These are phyloP conservation scores for Phyllostomus discolor DNA, from an alignment of 2,113 vertebrate genomes.

Conservation along the genomic window DNA sequence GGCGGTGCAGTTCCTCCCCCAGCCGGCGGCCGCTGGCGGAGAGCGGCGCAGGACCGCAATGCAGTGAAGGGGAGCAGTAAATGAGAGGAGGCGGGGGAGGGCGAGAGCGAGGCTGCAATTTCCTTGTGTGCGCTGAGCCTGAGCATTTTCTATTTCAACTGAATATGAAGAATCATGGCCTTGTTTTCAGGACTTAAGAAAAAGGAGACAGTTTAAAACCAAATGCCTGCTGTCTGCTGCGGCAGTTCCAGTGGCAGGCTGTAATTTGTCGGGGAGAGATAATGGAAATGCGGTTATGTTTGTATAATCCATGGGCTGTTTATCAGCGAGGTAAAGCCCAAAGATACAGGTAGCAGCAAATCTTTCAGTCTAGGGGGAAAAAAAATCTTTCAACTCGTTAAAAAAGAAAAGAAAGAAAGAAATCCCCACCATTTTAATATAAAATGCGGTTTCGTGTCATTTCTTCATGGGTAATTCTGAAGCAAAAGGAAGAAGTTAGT, in stretches of 20 bases:
- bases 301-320: slow-evolving; percentile 72
- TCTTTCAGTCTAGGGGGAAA: slow-evolving; percentile 8
- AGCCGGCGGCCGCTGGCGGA: neutral
- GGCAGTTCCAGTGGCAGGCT: slow-evolving; percentile 68
- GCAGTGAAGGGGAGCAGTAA: slow-evolving; percentile 61
- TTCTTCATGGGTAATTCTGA: slow-evolving; percentile 53
- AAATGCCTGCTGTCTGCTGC: slow-evolving; percentile 62
- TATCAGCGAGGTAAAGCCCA: slow-evolving; percentile 59
- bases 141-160: slow-evolving; percentile 71
- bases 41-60: slow-evolving; percentile 69
- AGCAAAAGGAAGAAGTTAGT: slow-evolving; percentile 13
- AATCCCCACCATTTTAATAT: slow-evolving; percentile 50
- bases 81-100: neutral
- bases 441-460: slow-evolving; percentile 49
- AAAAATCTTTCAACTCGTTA: slow-evolving; percentile 41
- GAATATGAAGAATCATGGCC: slow-evolving; percentile 66
- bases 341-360: slow-evolving; percentile 8
- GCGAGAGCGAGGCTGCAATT: slow-evolving; percentile 42
- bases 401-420: neutral
- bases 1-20: neutral
- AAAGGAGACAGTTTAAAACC: slow-evolving; percentile 68
- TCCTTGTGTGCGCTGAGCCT: slow-evolving; percentile 61
- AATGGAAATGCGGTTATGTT: slow-evolving; percentile 67
- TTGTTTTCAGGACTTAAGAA: slow-evolving; percentile 74
- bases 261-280: slow-evolving; percentile 70